phyloP scores from a whole-genome alignment of 2,888 invertebrate species.

The Peribatodes rhomboidaria region DNA sequence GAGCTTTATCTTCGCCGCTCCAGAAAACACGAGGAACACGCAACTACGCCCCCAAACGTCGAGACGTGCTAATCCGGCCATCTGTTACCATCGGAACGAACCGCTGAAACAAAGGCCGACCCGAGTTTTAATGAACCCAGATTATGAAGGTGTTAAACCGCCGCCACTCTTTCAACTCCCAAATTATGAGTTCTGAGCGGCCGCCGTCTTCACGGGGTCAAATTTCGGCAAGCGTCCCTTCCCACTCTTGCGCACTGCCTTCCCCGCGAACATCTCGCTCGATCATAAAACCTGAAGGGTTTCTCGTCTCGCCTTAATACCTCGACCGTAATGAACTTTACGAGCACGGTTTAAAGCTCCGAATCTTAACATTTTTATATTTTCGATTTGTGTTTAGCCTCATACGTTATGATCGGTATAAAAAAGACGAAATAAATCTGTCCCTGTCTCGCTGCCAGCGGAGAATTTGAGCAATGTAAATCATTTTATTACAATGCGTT shows the following conservation, averaged over 20 bases:
- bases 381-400: slow-evolving; percentile 75
- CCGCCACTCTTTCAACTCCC: slow-evolving; percentile 83
- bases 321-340: slow-evolving; percentile 66
- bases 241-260: slow-evolving; percentile 65
- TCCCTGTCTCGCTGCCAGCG: slow-evolving; percentile 75
- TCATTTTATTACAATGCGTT: slow-evolving; percentile 82
- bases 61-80: slow-evolving; percentile 81
- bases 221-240: slow-evolving; percentile 74
- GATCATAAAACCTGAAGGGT: slow-evolving; percentile 71
- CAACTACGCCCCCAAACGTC: slow-evolving; percentile 65
- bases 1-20: slow-evolving; percentile 42
- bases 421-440: slow-evolving; percentile 81
- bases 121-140: slow-evolving; percentile 84
- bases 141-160: slow-evolving; percentile 86
- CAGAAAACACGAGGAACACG: slow-evolving; percentile 52
- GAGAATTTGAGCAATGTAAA: slow-evolving; percentile 84
- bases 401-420: slow-evolving; percentile 83
- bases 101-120: slow-evolving; percentile 84
- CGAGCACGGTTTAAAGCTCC: slow-evolving; percentile 62
- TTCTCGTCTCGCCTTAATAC: slow-evolving; percentile 60
- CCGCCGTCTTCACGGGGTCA: slow-evolving; percentile 77
- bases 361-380: slow-evolving; percentile 57
- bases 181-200: slow-evolving; percentile 82
- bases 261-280: slow-evolving; percentile 71
- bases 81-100: slow-evolving; percentile 82